Evolutionary conservation across 37 sponge, comb jelly and placozoan genomes (phyloP).

Genomic region (Beroe ovata): DNA sequence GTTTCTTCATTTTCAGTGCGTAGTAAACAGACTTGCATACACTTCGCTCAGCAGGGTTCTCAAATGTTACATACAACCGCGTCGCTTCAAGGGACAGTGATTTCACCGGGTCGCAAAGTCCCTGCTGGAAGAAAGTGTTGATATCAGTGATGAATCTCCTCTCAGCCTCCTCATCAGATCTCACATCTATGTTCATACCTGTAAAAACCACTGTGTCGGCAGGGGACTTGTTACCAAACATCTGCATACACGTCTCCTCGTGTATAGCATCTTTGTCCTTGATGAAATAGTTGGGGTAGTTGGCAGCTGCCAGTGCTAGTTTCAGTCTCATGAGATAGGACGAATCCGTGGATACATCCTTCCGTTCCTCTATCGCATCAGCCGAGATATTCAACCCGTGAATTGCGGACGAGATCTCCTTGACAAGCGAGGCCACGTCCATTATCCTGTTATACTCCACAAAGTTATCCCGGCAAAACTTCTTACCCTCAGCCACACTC

Average conservation of each 20-base stretch:
- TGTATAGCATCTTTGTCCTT: slow-evolving; percentile 33
- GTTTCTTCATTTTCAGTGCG: slow-evolving; percentile 57
- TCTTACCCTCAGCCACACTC: neutral
- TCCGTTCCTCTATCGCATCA: neutral
- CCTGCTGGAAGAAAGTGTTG: slow-evolving; percentile 2
- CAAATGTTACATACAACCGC: slow-evolving; percentile 50
- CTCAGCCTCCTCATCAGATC: slow-evolving; percentile 16
- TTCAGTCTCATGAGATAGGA: slow-evolving; percentile 1
- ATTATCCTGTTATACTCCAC: slow-evolving; percentile 11
- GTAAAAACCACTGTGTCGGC: slow-evolving; percentile 33
- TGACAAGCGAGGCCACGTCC: slow-evolving; percentile 33
- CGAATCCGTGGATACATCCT: neutral
- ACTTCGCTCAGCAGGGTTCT: neutral
- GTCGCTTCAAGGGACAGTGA: neutral
- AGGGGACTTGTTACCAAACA: slow-evolving; percentile 29
- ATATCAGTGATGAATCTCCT: neutral
- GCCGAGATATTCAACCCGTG: neutral
- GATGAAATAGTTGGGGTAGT: slow-evolving; percentile 27
- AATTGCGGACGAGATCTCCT: neutral
- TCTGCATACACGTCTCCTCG: neutral
- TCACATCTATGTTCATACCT: slow-evolving; percentile 48
- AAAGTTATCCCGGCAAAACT: slow-evolving; percentile 43
- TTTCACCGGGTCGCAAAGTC: slow-evolving; percentile 18
- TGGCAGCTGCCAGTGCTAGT: slow-evolving; percentile 45
- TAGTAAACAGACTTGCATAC: slow-evolving; percentile 43